Evolutionary conservation across 2,797 vertebrate genomes (phyloP).

Genomic region (Poecile montanus): DNA sequence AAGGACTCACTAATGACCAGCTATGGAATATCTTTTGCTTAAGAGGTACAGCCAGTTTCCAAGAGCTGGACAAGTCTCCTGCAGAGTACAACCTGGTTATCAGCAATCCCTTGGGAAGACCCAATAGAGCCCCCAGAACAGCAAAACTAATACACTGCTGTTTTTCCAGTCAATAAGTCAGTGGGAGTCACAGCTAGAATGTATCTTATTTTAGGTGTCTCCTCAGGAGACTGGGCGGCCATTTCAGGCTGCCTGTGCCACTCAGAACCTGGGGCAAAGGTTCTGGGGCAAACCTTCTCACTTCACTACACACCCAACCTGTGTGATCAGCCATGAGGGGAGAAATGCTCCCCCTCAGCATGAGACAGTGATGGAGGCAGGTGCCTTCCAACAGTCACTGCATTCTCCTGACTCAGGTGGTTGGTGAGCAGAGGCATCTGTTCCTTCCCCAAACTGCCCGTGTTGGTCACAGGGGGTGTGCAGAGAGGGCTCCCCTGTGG

Average conservation of each 20-base stretch:
- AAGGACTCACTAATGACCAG: background rate
- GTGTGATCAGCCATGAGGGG: background rate
- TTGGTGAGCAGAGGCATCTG: background rate
- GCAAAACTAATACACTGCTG: background rate
- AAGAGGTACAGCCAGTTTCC: rapidly evolving
- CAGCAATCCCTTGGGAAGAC: background rate
- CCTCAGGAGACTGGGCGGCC: background rate
- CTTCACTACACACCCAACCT: background rate
- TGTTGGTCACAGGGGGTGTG: rapidly evolving
- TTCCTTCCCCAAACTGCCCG: background rate
- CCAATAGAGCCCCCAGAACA: background rate
- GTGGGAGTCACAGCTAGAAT: background rate
- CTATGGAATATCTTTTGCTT: background rate
- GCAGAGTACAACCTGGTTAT: background rate
- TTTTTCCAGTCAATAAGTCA: background rate
- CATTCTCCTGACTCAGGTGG: background rate
- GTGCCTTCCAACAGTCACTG: background rate
- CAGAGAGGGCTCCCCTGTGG: background rate
- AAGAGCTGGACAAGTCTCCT: background rate
- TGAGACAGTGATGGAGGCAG: background rate
- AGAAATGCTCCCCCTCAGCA: background rate
- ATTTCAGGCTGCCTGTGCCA: background rate
- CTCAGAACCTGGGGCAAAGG: background rate
- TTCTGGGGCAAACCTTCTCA: background rate
- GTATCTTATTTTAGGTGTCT: background rate